Conservation (phyloP, 2,113 vertebrate genomes). For the Rhynchomys soricoides region DNA sequence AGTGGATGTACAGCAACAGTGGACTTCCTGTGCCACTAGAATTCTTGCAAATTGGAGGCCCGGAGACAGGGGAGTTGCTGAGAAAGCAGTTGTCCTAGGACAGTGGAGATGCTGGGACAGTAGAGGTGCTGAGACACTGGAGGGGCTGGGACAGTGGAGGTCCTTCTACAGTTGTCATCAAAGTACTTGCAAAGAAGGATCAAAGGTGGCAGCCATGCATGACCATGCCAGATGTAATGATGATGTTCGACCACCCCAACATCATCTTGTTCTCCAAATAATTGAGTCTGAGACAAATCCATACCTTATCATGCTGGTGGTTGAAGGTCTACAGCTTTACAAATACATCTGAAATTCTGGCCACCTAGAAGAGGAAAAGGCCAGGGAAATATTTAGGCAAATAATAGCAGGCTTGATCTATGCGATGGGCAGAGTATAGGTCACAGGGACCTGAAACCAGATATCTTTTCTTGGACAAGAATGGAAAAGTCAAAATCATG, state of each 20-base stretch:
- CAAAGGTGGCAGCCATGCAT: fast-evolving
- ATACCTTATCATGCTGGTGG: background rate
- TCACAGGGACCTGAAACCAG: background rate
- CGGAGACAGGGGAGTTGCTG: no score
- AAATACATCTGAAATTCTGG: background rate
- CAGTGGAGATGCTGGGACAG: no score
- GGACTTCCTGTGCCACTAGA: no score
- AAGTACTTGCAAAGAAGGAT: background rate
- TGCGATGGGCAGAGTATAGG: background rate
- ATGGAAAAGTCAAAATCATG: background rate
- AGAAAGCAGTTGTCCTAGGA: fast-evolving
- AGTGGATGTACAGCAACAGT: no score
- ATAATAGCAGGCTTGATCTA: background rate
- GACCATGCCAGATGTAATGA: background rate
- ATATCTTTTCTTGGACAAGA: background rate
- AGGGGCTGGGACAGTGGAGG: background rate
- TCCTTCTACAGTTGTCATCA: background rate
- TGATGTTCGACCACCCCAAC: background rate
- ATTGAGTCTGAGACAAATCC: background rate
- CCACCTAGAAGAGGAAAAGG: background rate
- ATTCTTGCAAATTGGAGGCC: no score
- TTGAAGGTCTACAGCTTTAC: background rate
- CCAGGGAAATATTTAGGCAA: background rate
- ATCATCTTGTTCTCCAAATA: background rate
- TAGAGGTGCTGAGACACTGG: no score